Conservation (phyloP, 2,888 invertebrate genomes). For the Danaus chrysippus region DNA sequence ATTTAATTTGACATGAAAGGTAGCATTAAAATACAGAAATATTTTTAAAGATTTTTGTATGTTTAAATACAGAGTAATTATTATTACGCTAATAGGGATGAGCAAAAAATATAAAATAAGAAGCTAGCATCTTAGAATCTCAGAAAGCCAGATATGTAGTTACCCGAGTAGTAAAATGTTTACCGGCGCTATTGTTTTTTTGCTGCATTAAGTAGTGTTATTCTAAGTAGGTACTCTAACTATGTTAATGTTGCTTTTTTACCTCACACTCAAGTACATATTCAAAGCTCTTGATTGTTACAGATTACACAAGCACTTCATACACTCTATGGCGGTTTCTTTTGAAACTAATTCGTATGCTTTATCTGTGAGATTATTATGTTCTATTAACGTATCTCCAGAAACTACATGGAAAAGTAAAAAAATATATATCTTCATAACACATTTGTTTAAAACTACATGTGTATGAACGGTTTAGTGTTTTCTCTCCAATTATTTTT, state of each 20-base stretch:
- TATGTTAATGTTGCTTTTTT: constrained; percentile 35
- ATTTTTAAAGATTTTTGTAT: no score
- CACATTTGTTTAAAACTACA: no score
- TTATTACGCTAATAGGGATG: background rate
- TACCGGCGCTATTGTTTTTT: constrained; percentile 61
- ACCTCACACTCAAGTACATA: constrained; percentile 25
- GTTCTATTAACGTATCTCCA: background rate
- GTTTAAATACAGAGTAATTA: background rate
- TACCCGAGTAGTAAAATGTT: constrained; percentile 43
- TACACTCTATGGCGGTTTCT: constrained; percentile 15
- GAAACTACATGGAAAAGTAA: background rate
- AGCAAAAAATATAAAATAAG: constrained; percentile 5
- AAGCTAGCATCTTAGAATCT: constrained; percentile 31
- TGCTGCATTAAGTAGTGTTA: constrained; percentile 58
- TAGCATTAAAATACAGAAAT: no score
- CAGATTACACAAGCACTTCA: constrained; percentile 22
- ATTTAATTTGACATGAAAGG: no score
- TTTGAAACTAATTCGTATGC: constrained; percentile 13
- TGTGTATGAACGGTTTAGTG: no score
- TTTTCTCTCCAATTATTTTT: no score
- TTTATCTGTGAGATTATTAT: constrained; percentile 10
- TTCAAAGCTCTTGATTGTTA: constrained; percentile 28
- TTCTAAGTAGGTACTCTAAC: constrained; percentile 54
- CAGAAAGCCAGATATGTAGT: constrained; percentile 36
- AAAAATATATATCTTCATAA: no score